A percentile compares a stretch with the other conserved stretches of the same genome.
Conservation (phyloP, 2,888 invertebrate species). For the Acronicta aceris region DNA sequence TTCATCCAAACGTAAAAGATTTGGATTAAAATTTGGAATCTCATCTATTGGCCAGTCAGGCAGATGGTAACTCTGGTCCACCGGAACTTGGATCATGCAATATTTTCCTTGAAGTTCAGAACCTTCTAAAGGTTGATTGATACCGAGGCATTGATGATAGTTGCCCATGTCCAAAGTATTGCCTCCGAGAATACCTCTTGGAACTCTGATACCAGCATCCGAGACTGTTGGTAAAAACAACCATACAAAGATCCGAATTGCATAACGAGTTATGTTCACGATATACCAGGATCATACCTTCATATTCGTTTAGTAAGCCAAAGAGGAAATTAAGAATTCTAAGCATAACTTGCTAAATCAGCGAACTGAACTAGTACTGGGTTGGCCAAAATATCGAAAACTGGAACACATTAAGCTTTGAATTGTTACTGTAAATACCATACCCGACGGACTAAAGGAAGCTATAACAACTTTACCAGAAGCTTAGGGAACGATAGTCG, state of each 20-base stretch:
- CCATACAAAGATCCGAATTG: neutral
- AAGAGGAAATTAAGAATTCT: too few species aligned
- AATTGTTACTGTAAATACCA: too few species aligned
- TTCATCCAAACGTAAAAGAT: conserved; percentile 37
- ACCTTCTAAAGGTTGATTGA: conserved; percentile 46
- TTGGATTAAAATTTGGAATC: conserved; percentile 36
- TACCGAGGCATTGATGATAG: conserved; percentile 67
- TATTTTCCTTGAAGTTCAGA: conserved; percentile 67
- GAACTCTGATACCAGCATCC: conserved; percentile 66
- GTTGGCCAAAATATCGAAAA: too few species aligned
- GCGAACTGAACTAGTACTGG: too few species aligned
- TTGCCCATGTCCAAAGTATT: conserved; percentile 65
- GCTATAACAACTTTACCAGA: too few species aligned
- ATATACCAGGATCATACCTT: too few species aligned
- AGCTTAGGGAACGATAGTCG: too few species aligned
- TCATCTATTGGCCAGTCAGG: conserved; percentile 24
- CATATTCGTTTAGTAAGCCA: too few species aligned
- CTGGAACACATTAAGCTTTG: too few species aligned
- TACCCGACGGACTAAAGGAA: too few species aligned
- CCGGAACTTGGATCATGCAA: conserved; percentile 65
- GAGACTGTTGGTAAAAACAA: conserved; percentile 52
- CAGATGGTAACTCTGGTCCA: conserved; percentile 51
- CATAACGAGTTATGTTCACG: neutral
- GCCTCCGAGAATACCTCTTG: conserved; percentile 60
- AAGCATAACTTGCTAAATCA: too few species aligned